Evolutionary conservation across 2,113 vertebrate species (phyloP).

Genomic region (Galemys pyrenaicus): DNA sequence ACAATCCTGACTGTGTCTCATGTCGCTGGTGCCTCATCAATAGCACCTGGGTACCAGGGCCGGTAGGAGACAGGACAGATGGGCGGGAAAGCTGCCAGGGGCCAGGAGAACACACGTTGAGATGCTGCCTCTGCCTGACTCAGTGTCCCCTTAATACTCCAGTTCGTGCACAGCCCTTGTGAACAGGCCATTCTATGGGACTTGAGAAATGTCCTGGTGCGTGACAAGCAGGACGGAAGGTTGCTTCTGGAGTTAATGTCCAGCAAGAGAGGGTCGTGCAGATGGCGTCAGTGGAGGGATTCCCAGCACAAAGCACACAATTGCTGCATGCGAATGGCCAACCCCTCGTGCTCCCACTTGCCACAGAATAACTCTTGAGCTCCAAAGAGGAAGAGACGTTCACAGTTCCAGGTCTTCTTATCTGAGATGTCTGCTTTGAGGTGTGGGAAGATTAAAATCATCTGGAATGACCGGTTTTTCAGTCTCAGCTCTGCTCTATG

Average conservation of each 20-base stretch:
- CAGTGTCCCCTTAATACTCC: neutral
- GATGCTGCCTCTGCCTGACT: neutral
- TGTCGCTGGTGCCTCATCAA: neutral
- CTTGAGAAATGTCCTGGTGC: neutral
- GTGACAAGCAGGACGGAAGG: neutral
- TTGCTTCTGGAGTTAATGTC: neutral
- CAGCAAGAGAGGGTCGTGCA: neutral
- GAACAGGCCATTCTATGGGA: neutral
- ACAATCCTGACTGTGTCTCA: neutral
- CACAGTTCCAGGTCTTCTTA: neutral
- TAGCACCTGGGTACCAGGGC: too few relatives aligned
- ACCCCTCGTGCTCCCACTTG: neutral
- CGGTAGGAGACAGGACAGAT: too few relatives aligned
- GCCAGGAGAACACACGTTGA: neutral
- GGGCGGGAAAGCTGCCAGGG: too few relatives aligned
- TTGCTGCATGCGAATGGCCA: neutral
- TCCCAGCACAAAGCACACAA: neutral
- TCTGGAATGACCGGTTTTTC: neutral
- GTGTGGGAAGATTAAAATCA: neutral
- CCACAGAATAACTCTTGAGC: neutral
- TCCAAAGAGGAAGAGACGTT: neutral
- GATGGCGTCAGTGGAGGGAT: neutral
- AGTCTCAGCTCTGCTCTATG: neutral
- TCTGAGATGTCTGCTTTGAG: neutral
- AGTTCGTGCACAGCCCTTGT: neutral